Conservation (phyloP, 2,888 invertebrate genomes). For the Uloborus plumipes region DNA sequence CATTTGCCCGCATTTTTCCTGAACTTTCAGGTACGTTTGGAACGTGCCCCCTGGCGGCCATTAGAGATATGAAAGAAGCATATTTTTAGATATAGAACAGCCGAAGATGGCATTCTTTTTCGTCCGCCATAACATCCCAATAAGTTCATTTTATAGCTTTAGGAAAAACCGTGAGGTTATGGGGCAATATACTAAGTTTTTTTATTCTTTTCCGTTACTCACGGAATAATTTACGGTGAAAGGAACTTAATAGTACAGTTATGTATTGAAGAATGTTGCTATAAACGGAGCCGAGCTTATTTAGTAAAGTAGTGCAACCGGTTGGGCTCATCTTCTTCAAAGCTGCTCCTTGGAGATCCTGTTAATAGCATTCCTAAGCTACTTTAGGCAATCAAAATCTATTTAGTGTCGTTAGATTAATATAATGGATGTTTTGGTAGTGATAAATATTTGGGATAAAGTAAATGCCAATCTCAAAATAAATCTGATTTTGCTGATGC, state of each 20-base stretch:
- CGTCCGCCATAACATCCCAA: neutral
- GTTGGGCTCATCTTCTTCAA: too few species aligned
- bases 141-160: conserved; percentile 5
- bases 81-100: neutral
- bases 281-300: neutral
- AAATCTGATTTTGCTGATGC: too few species aligned
- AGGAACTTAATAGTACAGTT: conserved; percentile 3
- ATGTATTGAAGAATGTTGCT: conserved; percentile 1
- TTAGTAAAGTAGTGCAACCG: too few species aligned
- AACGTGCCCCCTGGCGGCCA: conserved; percentile 27
- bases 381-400: too few species aligned
- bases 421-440: too few species aligned
- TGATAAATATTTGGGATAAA: too few species aligned
- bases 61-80: conserved; percentile 1
- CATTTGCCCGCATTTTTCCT: conserved; percentile 22
- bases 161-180: neutral
- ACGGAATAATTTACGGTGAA: neutral
- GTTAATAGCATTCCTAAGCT: too few species aligned
- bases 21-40: neutral
- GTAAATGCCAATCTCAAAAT: too few species aligned
- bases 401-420: too few species aligned
- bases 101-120: conserved; percentile 1
- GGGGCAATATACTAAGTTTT: neutral
- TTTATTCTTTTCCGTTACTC: neutral
- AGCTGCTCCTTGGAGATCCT: too few species aligned